Conservation (phyloP, 1,140 invertebrate genomes). For the Lasaia peninsularis region DNA sequence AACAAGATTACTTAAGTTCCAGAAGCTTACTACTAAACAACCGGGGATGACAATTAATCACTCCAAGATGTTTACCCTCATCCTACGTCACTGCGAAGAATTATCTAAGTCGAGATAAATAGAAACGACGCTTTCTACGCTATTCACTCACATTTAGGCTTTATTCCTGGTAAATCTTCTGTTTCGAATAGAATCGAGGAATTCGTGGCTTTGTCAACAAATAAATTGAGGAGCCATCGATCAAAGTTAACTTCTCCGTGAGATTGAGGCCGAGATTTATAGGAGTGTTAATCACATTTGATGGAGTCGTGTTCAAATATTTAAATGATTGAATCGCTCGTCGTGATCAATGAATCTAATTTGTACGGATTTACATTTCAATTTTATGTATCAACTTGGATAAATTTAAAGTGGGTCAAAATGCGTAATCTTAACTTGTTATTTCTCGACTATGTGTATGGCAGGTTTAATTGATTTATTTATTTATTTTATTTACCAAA, state of each 20-base stretch:
- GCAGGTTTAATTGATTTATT: no score
- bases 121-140: slow-evolving; percentile 39
- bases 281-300: slow-evolving; percentile 11
- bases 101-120: slow-evolving; percentile 58
- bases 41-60: slow-evolving; percentile 61
- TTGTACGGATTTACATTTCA: no score
- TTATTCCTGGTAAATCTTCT: slow-evolving; percentile 37
- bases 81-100: slow-evolving; percentile 52
- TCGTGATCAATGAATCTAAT: no score
- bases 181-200: slow-evolving; percentile 3
- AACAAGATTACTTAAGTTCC: slow-evolving; percentile 8
- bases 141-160: slow-evolving; percentile 37
- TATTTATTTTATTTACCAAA: no score
- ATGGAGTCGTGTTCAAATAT: background rate
- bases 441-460: no score
- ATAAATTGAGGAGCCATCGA: slow-evolving; percentile 15
- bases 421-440: no score
- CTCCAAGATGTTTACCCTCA: slow-evolving; percentile 63
- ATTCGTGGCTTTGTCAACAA: slow-evolving; percentile 13
- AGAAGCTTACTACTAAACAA: slow-evolving; percentile 44
- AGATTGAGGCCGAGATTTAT: slow-evolving; percentile 6
- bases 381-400: no score
- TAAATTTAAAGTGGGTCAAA: no score
- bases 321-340: background rate
- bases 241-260: slow-evolving; percentile 12